Evolutionary conservation across 2,113 vertebrate genomes (phyloP), one percentile per base, ranked within the genome.

Genomic region (Alligator mississippiensis): DNA sequence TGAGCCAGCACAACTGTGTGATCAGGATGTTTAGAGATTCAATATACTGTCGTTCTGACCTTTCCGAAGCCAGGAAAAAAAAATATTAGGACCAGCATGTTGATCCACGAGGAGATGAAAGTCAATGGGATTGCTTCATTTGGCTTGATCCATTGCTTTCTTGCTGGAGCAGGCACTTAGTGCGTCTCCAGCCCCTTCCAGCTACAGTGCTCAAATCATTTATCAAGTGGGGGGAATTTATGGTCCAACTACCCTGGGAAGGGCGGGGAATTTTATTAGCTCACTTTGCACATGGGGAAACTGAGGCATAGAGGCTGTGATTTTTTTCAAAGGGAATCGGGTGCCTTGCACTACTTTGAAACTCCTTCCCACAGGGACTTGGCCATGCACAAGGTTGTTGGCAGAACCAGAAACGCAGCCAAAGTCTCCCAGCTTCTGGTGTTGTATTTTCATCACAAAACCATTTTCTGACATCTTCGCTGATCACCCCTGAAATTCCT

Each of bases 11-110:
- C 93, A 87, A 78, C 85, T 95, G 95, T 93, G 92, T 91, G 91
- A 95, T 94, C 90, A 82, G 93, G 94, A 18, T 96, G 94, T 97
- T 97, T 96, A 75, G 94, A 97, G 93, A 95, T 94, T 96, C 96
- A 90, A 97, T 96, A 93, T 1, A 94, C 90, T 93, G 94, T 91
- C 1, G 55, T 90, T 30, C 87, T 96, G 94, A 95, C 95, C 97
- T 96, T 96, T 95, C 80, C 16, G 95, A 96, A 94, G 92, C 80
- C 89, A 82, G 62, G 92, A 91, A 90, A 76, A 90, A 34, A 21
- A 96, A 97, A 66, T 83, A 92, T 54, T 54, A 87, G 90, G 83
- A 75, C 87, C 90, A 89, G 92, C 79, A 54, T 87, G 87, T 4
- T 96, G 96, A 94, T 95, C 92, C 90, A 25, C 55, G 27, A 6